Conservation (phyloP, 2,113 vertebrate genomes). For the Ochotona princeps region DNA sequence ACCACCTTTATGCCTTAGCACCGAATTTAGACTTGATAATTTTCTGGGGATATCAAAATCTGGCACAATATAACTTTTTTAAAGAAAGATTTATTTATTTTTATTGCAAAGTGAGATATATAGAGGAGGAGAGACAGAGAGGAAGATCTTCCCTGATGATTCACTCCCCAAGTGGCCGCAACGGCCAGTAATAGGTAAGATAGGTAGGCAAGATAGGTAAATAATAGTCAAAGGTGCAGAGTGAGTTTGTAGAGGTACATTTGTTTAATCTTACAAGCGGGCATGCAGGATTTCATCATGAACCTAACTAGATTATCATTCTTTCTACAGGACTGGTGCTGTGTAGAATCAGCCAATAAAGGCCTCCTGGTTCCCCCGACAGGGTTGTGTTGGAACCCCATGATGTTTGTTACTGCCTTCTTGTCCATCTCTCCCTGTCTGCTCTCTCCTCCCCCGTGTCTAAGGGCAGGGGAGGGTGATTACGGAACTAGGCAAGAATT, state of each 20-base stretch:
- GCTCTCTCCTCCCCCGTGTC: neutral
- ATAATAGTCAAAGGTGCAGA: neutral
- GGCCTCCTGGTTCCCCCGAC: neutral
- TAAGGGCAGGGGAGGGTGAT: neutral
- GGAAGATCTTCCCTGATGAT: too few species aligned
- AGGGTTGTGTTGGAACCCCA: neutral
- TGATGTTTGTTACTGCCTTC: neutral
- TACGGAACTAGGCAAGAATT: neutral
- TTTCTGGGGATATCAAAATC: too few species aligned
- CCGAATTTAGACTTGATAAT: too few species aligned
- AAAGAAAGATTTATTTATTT: too few species aligned
- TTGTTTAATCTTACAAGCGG: neutral
- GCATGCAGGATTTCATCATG: neutral
- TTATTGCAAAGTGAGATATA: too few species aligned
- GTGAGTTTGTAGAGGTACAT: neutral
- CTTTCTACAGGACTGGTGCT: neutral
- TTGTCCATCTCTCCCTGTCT: neutral
- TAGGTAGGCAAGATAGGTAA: too few species aligned
- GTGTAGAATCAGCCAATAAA: neutral
- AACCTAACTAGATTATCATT: neutral
- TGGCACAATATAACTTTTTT: too few species aligned
- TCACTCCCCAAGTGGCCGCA: too few species aligned
- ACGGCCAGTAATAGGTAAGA: too few species aligned
- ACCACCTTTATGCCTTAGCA: too few species aligned
- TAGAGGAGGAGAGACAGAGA: too few species aligned